Conservation (phyloP, 1,140 invertebrate genomes). For the Caenorhabditis inopinata region DNA sequence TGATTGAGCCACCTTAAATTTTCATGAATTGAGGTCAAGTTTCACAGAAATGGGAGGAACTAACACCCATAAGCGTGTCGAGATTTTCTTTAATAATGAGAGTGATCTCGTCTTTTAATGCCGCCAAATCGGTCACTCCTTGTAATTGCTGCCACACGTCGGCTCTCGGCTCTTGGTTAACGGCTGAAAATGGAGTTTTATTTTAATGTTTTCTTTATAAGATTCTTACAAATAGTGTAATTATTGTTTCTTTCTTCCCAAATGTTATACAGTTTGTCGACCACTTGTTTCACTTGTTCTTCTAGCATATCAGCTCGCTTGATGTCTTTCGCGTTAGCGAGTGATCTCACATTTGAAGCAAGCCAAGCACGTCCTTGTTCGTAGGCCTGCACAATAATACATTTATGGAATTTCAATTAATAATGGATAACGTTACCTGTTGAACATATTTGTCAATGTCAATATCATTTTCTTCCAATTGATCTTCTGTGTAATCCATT, state of each 20-base stretch:
- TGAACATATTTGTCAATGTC: constrained; percentile 65
- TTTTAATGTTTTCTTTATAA: background rate
- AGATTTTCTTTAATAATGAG: constrained; percentile 86
- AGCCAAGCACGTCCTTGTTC: constrained; percentile 63
- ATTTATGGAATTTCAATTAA: background rate
- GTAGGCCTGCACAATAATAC: constrained; percentile 54
- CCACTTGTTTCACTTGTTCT: constrained; percentile 82
- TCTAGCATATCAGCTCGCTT: constrained; percentile 82
- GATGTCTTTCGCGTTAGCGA: constrained; percentile 79
- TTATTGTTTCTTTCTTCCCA: constrained; percentile 76
- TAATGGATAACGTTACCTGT: constrained; percentile 49
- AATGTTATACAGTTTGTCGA: constrained; percentile 87
- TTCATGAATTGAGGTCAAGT: background rate
- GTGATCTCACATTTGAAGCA: constrained; percentile 73
- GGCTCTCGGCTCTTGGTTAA: constrained; percentile 69
- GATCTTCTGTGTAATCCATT: constrained; percentile 63
- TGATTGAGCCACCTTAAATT: constrained; percentile 75
- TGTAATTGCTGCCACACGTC: constrained; percentile 77
- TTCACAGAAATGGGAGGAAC: background rate
- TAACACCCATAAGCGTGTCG: constrained; percentile 81
- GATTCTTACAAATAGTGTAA: background rate
- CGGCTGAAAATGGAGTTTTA: constrained; percentile 11
- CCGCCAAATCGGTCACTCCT: constrained; percentile 71
- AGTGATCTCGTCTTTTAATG: constrained; percentile 71
- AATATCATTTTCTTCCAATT: constrained; percentile 60